phyloP scores from a whole-genome alignment of 2,888 invertebrate genomes.

The Adelognathus sp. region DNA sequence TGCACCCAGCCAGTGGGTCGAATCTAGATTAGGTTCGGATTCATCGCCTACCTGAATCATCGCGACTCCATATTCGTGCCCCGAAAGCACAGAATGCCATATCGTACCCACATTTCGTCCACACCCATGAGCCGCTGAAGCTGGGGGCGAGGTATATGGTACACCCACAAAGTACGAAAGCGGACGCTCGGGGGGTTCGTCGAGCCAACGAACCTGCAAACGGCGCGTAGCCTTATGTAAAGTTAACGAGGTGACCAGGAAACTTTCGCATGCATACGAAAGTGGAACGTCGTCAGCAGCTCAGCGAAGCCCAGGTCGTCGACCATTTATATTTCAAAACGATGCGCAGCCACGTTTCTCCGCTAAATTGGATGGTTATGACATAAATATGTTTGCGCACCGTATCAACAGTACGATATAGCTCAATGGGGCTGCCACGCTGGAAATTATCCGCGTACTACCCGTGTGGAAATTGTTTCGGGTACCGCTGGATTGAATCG shows the following conservation, averaged over 20 bases:
- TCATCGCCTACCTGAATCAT: background rate
- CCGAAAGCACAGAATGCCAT: background rate
- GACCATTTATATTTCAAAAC: conserved; percentile 78
- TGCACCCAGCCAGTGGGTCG: background rate
- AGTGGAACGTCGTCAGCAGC: conserved; percentile 72
- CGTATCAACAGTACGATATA: conserved; percentile 15
- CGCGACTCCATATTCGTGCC: background rate
- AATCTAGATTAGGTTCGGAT: background rate
- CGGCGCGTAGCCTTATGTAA: conserved; percentile 72
- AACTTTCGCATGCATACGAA: conserved; percentile 79
- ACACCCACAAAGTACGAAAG: conserved; percentile 10
- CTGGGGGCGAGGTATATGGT: conserved; percentile 14
- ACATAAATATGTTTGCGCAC: conserved; percentile 72
- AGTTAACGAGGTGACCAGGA: conserved; percentile 77
- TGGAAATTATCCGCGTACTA: background rate
- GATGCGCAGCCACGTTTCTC: conserved; percentile 64
- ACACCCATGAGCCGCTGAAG: background rate
- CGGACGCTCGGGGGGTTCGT: conserved; percentile 52
- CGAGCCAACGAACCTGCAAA: conserved; percentile 69
- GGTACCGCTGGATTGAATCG: too few species aligned
- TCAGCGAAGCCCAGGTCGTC: conserved; percentile 63
- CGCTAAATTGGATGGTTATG: conserved; percentile 76
- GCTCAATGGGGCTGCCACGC: background rate
- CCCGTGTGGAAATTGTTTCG: too few species aligned
- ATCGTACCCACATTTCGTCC: background rate